Evolutionary conservation across 2,888 invertebrate species (phyloP).

Genomic region (Sinhomidia bicolor): DNA sequence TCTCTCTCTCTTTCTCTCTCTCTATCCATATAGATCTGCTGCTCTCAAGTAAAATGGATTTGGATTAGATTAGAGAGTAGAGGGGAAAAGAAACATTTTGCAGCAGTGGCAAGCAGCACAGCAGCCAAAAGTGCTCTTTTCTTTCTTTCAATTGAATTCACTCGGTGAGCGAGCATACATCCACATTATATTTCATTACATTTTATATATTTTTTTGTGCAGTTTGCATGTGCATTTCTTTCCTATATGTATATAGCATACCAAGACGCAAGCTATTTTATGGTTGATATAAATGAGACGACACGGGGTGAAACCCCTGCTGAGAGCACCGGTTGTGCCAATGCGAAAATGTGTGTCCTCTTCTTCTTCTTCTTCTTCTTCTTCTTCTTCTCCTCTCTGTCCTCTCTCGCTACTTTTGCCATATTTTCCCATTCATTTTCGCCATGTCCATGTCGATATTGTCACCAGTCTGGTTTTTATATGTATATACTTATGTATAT

Average conservation of each 20-base stretch:
- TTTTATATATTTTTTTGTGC: background rate
- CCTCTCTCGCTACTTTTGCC: too few species aligned
- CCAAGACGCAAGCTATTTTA: background rate
- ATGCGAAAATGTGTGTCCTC: constrained; percentile 55
- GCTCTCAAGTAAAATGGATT: constrained; percentile 26
- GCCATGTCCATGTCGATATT: background rate
- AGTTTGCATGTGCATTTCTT: background rate
- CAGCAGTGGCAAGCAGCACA: too few species aligned
- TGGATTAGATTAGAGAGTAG: constrained; percentile 26
- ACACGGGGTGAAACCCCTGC: constrained; percentile 55
- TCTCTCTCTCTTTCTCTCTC: background rate
- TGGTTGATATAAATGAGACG: constrained; percentile 50
- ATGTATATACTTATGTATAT: background rate
- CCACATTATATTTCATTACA: background rate
- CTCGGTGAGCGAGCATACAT: background rate
- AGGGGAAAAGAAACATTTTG: background rate
- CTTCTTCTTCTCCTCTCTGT: too few species aligned
- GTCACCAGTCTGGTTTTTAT: background rate
- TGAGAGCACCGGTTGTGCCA: constrained; percentile 6
- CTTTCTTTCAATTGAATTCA: background rate
- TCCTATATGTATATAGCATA: background rate
- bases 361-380: too few species aligned
- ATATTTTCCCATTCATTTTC: constrained; percentile 50
- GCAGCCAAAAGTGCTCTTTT: background rate
- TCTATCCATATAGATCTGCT: background rate